Percentiles rank a stretch among this genome's conserved stretches.
phyloP scores from a whole-genome alignment of 1,140 invertebrate species.

The Procambarus clarkii region DNA sequence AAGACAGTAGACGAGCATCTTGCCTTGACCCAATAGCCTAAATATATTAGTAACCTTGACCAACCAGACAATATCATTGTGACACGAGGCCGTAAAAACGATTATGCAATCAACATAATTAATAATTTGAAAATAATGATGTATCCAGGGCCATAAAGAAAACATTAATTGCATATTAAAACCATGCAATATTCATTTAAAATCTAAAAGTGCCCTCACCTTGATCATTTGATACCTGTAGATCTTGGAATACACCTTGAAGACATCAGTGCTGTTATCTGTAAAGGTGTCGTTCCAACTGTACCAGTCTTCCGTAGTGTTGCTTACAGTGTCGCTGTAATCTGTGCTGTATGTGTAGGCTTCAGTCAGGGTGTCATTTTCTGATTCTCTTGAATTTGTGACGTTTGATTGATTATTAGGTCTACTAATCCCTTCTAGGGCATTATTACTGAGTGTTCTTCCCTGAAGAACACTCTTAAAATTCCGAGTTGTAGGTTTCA shows the following conservation, averaged over 20 bases:
- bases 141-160: too few relatives aligned
- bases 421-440: not conserved
- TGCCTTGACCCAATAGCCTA: too few relatives aligned
- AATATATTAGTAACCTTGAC: too few relatives aligned
- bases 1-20: too few relatives aligned
- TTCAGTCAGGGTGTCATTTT: not conserved
- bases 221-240: slow-evolving; percentile 23
- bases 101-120: too few relatives aligned
- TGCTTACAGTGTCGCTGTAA: not conserved
- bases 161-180: too few relatives aligned
- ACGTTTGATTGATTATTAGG: not conserved
- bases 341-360: not conserved
- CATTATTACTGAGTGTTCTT: not conserved
- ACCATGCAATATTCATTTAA: not conserved
- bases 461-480: not conserved
- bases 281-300: not conserved
- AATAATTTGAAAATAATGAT: too few relatives aligned
- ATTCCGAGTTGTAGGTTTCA: not conserved
- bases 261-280: not conserved
- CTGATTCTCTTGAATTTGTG: not conserved
- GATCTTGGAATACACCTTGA: not conserved
- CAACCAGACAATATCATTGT: too few relatives aligned
- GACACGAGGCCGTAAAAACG: too few relatives aligned
- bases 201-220: not conserved
- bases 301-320: not conserved